phyloP scores from a whole-genome alignment of 2,888 invertebrate species.

The Plebejus argus region DNA sequence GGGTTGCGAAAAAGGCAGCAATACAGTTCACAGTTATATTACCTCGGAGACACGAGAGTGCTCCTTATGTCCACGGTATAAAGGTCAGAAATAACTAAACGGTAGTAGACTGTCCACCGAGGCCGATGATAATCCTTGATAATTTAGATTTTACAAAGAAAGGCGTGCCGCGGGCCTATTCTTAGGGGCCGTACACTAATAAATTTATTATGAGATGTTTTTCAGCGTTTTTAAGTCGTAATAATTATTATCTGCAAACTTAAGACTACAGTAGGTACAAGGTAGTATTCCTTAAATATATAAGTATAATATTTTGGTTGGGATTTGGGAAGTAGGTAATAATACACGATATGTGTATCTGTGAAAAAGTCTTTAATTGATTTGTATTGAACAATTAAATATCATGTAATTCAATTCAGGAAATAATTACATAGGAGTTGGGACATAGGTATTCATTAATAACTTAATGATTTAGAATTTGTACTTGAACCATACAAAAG shows the following conservation, averaged over 20 bases:
- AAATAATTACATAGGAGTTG: neutral
- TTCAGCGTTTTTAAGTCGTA: too few species aligned
- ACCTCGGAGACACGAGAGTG: neutral
- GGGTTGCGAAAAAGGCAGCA: conserved; percentile 55
- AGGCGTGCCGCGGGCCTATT: neutral
- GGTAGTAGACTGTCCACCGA: neutral
- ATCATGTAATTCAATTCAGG: neutral
- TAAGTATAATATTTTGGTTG: neutral
- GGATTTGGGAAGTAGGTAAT: neutral
- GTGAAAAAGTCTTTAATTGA: neutral
- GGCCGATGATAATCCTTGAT: neutral
- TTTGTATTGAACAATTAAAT: neutral
- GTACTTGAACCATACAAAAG: neutral
- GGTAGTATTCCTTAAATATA: too few species aligned
- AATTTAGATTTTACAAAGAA: neutral
- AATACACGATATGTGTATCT: neutral
- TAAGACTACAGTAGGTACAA: too few species aligned
- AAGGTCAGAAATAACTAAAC: neutral
- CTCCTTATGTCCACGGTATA: neutral
- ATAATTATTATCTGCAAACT: too few species aligned
- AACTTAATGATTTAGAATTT: neutral
- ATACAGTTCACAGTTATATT: conserved; percentile 41
- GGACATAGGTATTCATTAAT: neutral
- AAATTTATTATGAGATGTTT: too few species aligned
- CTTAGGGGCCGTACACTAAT: neutral